Evolutionary conservation across 2,797 vertebrate species (phyloP).

Genomic region (Glossophaga mutica): DNA sequence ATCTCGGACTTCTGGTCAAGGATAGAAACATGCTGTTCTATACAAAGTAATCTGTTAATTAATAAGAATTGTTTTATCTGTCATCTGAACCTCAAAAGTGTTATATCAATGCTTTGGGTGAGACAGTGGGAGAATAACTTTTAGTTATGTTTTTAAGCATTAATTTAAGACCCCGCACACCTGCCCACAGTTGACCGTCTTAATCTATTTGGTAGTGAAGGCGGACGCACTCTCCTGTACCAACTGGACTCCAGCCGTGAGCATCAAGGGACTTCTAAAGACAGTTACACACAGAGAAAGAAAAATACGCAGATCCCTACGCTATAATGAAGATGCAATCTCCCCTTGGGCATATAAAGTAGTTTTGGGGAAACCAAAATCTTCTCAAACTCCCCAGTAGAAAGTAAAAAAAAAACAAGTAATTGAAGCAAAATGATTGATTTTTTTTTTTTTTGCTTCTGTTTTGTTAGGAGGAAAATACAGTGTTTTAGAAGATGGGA

Average conservation of each 20-base stretch:
- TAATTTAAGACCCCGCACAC: background rate
- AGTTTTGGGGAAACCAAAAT: background rate
- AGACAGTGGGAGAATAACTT: background rate
- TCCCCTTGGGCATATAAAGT: background rate
- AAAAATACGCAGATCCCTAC: background rate
- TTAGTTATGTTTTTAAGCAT: background rate
- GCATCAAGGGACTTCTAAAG: background rate
- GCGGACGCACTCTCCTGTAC: background rate
- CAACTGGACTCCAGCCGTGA: background rate
- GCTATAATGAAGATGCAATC: background rate
- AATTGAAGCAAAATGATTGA: background rate
- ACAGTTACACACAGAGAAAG: background rate
- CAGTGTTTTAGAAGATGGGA: background rate
- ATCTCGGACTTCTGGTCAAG: background rate
- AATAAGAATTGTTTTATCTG: background rate
- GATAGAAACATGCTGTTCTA: background rate
- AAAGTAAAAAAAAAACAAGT: background rate
- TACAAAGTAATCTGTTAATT: background rate
- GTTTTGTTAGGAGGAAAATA: background rate
- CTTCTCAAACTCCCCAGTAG: background rate
- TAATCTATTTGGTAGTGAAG: background rate
- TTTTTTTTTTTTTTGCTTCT: background rate
- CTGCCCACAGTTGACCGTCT: background rate
- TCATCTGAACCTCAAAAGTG: background rate
- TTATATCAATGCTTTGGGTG: background rate